Percentiles rank a stretch among this genome's conserved stretches.
These are phyloP conservation scores for Leptopterna dolabrata DNA, from an alignment of 2,888 invertebrate genomes.

Conservation along the genomic window DNA sequence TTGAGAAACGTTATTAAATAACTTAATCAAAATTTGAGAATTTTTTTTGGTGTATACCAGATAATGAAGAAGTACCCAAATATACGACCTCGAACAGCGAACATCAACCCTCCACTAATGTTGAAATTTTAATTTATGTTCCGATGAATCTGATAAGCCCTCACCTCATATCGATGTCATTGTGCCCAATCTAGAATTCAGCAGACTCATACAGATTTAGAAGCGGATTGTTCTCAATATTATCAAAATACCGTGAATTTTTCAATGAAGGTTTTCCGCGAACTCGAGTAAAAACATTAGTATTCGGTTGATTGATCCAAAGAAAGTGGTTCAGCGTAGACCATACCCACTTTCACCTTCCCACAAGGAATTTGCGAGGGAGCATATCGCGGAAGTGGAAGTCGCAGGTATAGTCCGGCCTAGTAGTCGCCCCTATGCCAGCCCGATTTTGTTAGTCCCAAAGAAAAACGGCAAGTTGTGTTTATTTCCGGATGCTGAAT, in stretches of 20 bases:
- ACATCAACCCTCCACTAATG: no score
- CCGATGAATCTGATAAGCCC: neutral
- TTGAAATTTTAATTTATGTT: no score
- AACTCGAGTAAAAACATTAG: no score
- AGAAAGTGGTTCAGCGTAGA: neutral
- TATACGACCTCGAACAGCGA: no score
- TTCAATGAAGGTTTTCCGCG: neutral
- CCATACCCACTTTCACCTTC: slow-evolving; percentile 3
- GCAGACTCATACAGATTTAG: neutral
- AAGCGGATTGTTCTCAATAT: neutral
- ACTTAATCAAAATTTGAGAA: no score
- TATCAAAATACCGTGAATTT: neutral
- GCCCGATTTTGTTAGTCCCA: no score
- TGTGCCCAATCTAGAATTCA: neutral
- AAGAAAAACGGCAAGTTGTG: no score
- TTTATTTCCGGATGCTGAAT: no score
- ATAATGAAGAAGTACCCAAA: neutral
- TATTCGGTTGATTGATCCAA: neutral
- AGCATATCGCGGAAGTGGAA: neutral
- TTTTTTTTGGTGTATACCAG: no score
- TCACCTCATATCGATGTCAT: neutral
- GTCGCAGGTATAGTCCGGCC: no score
- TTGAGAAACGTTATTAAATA: no score
- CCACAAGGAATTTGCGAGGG: neutral
- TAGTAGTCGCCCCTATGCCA: no score